Evolutionary conservation across 2,888 invertebrate genomes (phyloP).

Genomic region (Nymphalis c-album): DNA sequence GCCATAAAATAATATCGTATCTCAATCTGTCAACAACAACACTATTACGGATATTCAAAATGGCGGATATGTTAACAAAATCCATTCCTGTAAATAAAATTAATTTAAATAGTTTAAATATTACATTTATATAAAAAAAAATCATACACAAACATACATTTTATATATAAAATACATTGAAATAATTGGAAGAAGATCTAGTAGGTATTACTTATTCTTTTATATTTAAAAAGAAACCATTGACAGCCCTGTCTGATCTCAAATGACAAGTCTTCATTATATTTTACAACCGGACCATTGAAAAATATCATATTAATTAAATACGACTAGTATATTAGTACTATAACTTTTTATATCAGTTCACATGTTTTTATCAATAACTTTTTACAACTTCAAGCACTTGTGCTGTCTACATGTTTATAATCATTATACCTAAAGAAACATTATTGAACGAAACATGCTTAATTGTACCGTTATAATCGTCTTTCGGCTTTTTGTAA

Average conservation of each 20-base stretch:
- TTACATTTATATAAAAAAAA: no score
- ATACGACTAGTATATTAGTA: constrained; percentile 26
- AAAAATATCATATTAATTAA: constrained; percentile 35
- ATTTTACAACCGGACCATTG: constrained; percentile 34
- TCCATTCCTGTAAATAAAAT: no score
- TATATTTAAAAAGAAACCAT: neutral
- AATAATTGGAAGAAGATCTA: neutral
- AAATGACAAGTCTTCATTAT: constrained; percentile 32
- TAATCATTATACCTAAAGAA: neutral
- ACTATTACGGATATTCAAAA: no score
- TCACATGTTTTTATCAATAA: constrained; percentile 10
- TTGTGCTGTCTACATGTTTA: constrained; percentile 1
- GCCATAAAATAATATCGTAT: no score
- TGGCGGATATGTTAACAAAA: no score
- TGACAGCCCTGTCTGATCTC: constrained; percentile 22
- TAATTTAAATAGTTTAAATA: no score
- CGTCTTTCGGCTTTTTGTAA: no score
- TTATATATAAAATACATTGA: neutral
- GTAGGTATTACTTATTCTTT: neutral
- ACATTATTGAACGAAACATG: neutral
- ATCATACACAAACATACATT: no score
- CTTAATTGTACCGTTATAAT: no score
- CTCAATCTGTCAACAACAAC: no score
- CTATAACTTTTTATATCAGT: constrained; percentile 17
- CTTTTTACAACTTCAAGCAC: neutral